These are phyloP conservation scores for Pollenia amentaria DNA, from an alignment of 2,888 invertebrate genomes.

Conservation along the genomic window DNA sequence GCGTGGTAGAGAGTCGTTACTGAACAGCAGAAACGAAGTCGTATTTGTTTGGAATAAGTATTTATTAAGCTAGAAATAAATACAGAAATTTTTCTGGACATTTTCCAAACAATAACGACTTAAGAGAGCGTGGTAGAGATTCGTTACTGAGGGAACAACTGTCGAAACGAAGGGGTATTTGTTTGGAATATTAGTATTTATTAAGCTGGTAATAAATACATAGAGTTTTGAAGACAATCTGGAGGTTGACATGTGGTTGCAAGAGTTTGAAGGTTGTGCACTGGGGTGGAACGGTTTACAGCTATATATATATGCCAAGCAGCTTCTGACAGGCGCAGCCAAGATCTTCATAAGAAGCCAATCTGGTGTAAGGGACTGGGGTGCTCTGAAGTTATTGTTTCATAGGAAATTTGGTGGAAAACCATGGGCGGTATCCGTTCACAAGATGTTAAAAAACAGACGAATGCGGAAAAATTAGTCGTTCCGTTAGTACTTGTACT, in stretches of 20 bases:
- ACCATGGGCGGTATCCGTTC: slow-evolving; percentile 48
- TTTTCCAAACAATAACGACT: too few species aligned
- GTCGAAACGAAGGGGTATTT: too few species aligned
- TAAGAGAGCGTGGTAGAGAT: too few species aligned
- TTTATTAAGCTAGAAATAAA: too few species aligned
- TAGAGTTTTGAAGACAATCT: not conserved
- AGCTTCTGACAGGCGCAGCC: slow-evolving; percentile 63
- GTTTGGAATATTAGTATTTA: too few species aligned
- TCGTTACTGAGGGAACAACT: too few species aligned
- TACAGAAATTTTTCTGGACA: too few species aligned
- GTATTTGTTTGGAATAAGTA: too few species aligned
- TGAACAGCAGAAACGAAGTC: too few species aligned
- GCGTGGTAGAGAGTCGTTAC: too few species aligned
- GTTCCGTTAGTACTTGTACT: slow-evolving; percentile 61
- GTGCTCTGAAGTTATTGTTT: slow-evolving; percentile 43
- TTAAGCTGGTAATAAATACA: too few species aligned
- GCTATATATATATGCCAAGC: slow-evolving; percentile 66
- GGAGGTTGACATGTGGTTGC: too few species aligned
- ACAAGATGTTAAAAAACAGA: slow-evolving; percentile 34
- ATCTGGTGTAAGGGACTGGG: slow-evolving; percentile 43
- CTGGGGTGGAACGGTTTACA: slow-evolving; percentile 57
- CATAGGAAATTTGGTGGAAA: slow-evolving; percentile 46
- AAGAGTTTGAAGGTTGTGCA: not conserved
- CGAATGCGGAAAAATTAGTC: slow-evolving; percentile 51
- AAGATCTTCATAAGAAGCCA: slow-evolving; percentile 59